Conservation (phyloP, 2,113 vertebrate species). For the Zingel zingel region DNA sequence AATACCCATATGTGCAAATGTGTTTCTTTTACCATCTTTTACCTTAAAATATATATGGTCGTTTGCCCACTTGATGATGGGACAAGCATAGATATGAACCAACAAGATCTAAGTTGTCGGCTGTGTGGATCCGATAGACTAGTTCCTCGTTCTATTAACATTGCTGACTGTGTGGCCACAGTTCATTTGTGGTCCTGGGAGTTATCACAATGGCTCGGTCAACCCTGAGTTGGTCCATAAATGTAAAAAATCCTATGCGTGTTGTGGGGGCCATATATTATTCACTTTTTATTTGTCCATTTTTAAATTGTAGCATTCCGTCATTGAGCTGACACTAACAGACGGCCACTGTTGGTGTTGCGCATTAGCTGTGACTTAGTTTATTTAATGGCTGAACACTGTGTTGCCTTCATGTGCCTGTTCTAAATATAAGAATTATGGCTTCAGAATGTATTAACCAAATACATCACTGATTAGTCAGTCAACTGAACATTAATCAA, state of each 20-base stretch:
- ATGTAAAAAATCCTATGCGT: not conserved
- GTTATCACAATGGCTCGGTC: not conserved
- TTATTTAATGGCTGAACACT: not conserved
- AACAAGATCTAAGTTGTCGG: not conserved
- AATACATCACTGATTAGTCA: not conserved
- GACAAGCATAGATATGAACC: not conserved
- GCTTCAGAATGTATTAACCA: not conserved
- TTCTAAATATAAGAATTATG: not conserved
- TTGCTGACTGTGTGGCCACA: not conserved
- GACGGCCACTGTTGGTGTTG: too few relatives aligned
- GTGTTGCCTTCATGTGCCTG: not conserved
- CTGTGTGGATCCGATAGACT: not conserved
- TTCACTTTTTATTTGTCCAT: not conserved
- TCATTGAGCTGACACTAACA: not conserved
- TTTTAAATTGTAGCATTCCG: not conserved
- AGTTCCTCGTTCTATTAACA: not conserved
- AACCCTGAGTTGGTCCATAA: not conserved
- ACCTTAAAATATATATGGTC: too few relatives aligned
- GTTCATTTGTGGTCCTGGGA: not conserved
- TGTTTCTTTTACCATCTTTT: too few relatives aligned
- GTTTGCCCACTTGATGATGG: not conserved
- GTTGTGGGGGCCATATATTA: not conserved
- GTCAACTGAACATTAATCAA: too few relatives aligned
- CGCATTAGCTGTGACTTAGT: not conserved
- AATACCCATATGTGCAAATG: not conserved